These are phyloP conservation scores for Stenolophus ochropezus DNA, from an alignment of 2,888 invertebrate genomes.

Conservation along the genomic window DNA sequence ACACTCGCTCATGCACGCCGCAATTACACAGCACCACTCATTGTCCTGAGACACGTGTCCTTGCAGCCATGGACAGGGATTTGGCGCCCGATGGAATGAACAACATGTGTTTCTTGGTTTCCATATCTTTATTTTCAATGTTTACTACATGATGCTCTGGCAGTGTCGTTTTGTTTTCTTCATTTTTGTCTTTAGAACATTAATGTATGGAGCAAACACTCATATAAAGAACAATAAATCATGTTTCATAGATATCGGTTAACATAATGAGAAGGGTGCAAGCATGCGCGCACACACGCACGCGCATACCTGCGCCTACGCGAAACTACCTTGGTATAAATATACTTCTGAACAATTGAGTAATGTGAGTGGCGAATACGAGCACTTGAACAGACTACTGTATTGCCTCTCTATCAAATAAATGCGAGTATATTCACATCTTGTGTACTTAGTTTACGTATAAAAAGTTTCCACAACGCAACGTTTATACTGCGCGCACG, in stretches of 20 bases:
- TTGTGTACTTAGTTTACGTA: conserved; percentile 57
- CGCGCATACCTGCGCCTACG: conserved; percentile 36
- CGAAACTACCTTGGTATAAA: conserved; percentile 56
- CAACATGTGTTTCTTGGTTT: conserved; percentile 51
- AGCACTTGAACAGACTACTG: conserved; percentile 54
- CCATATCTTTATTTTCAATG: conserved; percentile 60
- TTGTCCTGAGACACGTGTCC: too few relatives aligned
- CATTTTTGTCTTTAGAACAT: conserved; percentile 57
- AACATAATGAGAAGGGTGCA: conserved; percentile 54
- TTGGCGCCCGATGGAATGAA: conserved; percentile 41
- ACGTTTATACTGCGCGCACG: conserved; percentile 15
- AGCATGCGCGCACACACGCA: conserved; percentile 20
- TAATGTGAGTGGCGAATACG: conserved; percentile 56
- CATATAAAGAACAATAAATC: conserved; percentile 60
- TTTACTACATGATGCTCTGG: conserved; percentile 56
- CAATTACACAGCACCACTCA: not conserved
- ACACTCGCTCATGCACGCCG: not conserved
- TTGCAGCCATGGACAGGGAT: too few relatives aligned
- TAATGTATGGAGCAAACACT: conserved; percentile 61
- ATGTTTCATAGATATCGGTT: conserved; percentile 59
- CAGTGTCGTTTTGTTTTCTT: conserved; percentile 58
- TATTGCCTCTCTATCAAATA: conserved; percentile 55
- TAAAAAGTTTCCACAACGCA: conserved; percentile 53
- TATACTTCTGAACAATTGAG: conserved; percentile 59
- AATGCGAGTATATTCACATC: conserved; percentile 58